Conservation (phyloP, 2,113 vertebrate genomes). For the Erythrocercus mccallii region DNA sequence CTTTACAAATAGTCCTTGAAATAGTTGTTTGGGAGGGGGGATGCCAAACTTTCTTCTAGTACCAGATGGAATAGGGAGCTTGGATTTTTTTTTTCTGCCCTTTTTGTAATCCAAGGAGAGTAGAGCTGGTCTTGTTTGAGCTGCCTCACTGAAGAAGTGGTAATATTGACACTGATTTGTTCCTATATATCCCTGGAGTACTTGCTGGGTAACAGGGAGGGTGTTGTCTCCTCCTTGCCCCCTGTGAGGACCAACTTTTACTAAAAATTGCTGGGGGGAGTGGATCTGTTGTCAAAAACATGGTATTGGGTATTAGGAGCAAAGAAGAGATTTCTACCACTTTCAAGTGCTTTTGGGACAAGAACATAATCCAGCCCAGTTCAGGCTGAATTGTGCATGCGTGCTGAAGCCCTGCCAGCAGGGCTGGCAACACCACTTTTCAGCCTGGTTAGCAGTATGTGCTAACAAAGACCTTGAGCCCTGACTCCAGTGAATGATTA, state of each 20-base stretch:
- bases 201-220: fast-evolving
- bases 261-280: background rate
- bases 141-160: background rate
- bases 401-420: background rate
- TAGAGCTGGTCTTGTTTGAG: background rate
- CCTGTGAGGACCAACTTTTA: background rate
- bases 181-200: background rate
- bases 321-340: background rate
- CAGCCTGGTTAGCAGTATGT: background rate
- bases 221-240: background rate
- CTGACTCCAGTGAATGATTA: background rate
- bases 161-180: background rate
- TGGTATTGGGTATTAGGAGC: background rate
- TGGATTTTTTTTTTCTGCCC: background rate
- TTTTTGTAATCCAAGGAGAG: background rate
- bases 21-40: background rate
- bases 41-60: background rate
- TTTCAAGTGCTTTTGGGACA: background rate
- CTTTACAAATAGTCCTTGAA: conserved; percentile 12
- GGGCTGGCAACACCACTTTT: fast-evolving
- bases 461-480: background rate
- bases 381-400: background rate
- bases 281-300: background rate
- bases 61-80: background rate
- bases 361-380: background rate